Percentiles rank a stretch among this genome's conserved stretches.
Evolutionary conservation across 2,797 vertebrate species (phyloP).

Genomic region (Leuciscus waleckii): DNA sequence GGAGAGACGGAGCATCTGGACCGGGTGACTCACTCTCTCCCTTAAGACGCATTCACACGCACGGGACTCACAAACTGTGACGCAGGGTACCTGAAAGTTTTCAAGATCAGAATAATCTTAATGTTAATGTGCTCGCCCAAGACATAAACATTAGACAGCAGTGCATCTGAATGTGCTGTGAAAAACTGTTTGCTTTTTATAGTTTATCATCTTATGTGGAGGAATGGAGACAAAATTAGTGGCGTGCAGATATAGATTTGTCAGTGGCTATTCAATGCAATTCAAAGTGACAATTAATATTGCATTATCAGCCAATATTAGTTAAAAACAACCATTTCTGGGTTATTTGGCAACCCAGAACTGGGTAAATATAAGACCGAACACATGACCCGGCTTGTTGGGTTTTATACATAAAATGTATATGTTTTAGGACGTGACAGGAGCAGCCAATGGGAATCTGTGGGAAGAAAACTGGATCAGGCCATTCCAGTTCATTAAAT

Average conservation of each 20-base stretch:
- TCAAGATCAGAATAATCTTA: neutral
- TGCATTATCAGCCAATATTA: no score
- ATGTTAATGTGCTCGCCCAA: neutral
- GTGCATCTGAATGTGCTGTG: neutral
- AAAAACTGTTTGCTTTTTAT: neutral
- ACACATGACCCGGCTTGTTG: no score
- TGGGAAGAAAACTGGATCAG: no score
- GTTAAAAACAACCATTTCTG: no score
- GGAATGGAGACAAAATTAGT: conserved; percentile 2
- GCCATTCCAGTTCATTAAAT: no score
- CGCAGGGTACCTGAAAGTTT: conserved; percentile 1
- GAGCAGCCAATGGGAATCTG: no score
- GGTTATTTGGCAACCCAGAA: no score
- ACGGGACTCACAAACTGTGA: neutral
- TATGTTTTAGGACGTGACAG: no score
- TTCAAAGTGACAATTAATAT: no score
- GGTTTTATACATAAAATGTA: no score
- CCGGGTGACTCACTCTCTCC: conserved; percentile 60
- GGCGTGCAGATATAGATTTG: neutral
- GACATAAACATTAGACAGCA: neutral
- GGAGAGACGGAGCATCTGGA: conserved; percentile 55
- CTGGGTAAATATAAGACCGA: no score
- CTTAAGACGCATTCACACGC: conserved; percentile 22
- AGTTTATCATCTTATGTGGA: neutral
- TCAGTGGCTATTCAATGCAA: neutral